phyloP scores from a whole-genome alignment of 2,888 invertebrate genomes.

The Melieria omissa region DNA sequence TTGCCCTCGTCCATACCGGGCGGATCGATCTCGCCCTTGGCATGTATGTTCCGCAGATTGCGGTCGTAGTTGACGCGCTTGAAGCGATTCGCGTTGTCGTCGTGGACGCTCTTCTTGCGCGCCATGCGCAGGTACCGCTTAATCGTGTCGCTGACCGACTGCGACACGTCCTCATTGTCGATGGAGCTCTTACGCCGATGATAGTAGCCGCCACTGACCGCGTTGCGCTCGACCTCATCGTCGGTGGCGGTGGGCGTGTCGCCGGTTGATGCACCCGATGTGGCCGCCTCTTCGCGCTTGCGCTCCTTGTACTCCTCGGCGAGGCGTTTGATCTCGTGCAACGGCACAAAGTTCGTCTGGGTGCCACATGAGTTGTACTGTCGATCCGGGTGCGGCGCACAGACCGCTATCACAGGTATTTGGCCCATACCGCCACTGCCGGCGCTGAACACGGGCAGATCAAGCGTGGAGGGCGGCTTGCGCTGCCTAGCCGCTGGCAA shows the following conservation, averaged over 20 bases:
- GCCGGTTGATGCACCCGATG: conserved; percentile 47
- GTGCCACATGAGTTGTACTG: conserved; percentile 51
- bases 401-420: neutral
- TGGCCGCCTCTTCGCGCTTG: conserved; percentile 46
- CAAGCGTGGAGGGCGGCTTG: conserved; percentile 48
- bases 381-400: conserved; percentile 28
- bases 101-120: conserved; percentile 82
- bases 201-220: conserved; percentile 50
- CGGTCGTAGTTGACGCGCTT: conserved; percentile 90
- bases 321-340: conserved; percentile 56
- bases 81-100: conserved; percentile 82
- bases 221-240: conserved; percentile 57
- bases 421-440: conserved; percentile 17
- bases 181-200: conserved; percentile 78
- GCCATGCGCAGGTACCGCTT: conserved; percentile 89
- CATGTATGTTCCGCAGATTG: conserved; percentile 84
- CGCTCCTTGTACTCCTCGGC: conserved; percentile 56
- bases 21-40: conserved; percentile 79
- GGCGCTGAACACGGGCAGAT: conserved; percentile 32
- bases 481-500: conserved; percentile 40
- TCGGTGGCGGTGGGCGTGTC: conserved; percentile 49
- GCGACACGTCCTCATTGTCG: conserved; percentile 86
- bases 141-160: conserved; percentile 88
- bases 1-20: conserved; percentile 83
- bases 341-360: conserved; percentile 62